These are phyloP conservation scores for Platichthys stellatus DNA, from an alignment of 2,113 vertebrate genomes.

Conservation along the genomic window DNA sequence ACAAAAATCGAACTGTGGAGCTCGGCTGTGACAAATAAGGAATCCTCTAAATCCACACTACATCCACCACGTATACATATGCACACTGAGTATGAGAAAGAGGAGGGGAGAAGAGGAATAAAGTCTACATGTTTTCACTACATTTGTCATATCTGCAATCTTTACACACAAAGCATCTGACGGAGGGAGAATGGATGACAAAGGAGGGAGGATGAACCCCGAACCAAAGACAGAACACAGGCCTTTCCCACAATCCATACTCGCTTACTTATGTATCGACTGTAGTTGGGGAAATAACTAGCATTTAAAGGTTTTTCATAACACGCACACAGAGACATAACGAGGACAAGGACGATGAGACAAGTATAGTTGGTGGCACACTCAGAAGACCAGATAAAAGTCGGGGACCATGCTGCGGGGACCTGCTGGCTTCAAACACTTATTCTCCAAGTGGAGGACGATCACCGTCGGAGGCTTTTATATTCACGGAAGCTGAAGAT, in stretches of 20 bases:
- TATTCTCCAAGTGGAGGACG: slow-evolving; percentile 20
- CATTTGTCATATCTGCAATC: slow-evolving; percentile 51
- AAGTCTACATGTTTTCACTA: slow-evolving; percentile 60
- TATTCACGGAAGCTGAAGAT: slow-evolving; percentile 58
- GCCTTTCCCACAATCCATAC: slow-evolving; percentile 42
- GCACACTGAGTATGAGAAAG: slow-evolving; percentile 30
- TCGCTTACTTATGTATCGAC: slow-evolving; percentile 26
- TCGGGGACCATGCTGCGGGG: slow-evolving; percentile 27
- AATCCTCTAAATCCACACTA: slow-evolving; percentile 60
- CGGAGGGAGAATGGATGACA: not conserved
- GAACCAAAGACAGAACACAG: slow-evolving; percentile 78
- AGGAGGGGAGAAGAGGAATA: slow-evolving; percentile 5
- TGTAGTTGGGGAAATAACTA: slow-evolving; percentile 25
- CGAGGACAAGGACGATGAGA: slow-evolving; percentile 33
- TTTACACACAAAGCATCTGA: slow-evolving; percentile 38
- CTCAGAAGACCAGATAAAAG: slow-evolving; percentile 7
- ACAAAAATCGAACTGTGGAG: slow-evolving; percentile 15
- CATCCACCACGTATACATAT: slow-evolving; percentile 45
- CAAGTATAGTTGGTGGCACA: slow-evolving; percentile 1
- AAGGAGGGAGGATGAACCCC: slow-evolving; percentile 53
- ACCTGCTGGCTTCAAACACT: slow-evolving; percentile 60
- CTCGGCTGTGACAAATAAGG: slow-evolving; percentile 26
- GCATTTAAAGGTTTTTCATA: slow-evolving; percentile 18
- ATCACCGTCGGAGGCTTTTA: slow-evolving; percentile 55
- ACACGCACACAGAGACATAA: slow-evolving; percentile 1